These are phyloP conservation scores for Malurus alboscapulatus DNA, from an alignment of 2,113 vertebrate species.

Conservation along the genomic window DNA sequence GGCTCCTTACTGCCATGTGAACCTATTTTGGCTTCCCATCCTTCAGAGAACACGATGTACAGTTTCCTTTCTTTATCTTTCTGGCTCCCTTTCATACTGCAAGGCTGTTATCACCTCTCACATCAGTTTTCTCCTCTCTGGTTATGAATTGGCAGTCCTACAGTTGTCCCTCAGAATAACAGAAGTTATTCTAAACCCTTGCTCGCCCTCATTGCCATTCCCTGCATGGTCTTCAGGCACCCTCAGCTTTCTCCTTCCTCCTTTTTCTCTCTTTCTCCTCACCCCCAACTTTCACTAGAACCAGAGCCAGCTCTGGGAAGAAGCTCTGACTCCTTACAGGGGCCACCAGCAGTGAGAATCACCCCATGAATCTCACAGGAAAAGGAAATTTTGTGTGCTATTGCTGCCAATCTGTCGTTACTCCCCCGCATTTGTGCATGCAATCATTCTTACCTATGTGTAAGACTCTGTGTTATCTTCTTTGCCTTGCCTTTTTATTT, in stretches of 20 bases:
- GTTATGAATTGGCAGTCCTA: neutral
- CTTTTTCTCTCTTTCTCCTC: too few species aligned
- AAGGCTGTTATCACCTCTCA: neutral
- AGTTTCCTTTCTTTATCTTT: neutral
- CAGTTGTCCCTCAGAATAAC: neutral
- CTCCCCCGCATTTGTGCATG: neutral
- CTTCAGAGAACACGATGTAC: neutral
- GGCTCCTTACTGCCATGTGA: neutral
- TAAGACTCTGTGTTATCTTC: neutral
- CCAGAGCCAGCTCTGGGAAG: neutral
- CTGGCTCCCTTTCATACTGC: neutral
- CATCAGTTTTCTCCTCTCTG: neutral
- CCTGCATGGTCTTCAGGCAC: neutral
- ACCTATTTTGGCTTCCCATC: neutral
- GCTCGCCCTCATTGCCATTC: neutral
- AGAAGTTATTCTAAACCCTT: neutral
- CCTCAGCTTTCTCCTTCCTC: neutral
- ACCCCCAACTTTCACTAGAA: neutral
- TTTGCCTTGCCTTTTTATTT: neutral
- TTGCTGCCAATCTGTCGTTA: fast-evolving
- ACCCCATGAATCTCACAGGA: neutral
- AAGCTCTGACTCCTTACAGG: neutral
- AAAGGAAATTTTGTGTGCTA: neutral
- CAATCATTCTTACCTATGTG: fast-evolving
- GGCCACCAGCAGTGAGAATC: neutral